Evolutionary conservation across 1,140 invertebrate genomes (phyloP).

Genomic region (Ceratitis capitata): DNA sequence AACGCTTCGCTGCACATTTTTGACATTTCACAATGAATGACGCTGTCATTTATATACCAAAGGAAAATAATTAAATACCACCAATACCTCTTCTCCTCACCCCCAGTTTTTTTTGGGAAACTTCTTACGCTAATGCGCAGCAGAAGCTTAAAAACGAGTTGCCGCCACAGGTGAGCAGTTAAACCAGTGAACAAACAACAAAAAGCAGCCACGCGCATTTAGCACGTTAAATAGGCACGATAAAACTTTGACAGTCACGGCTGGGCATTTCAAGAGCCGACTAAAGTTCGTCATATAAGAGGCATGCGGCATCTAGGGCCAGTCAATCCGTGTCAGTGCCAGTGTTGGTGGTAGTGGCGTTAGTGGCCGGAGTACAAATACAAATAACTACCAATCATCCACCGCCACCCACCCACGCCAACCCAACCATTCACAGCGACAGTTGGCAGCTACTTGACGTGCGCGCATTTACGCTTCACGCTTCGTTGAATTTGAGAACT

Average conservation of each 20-base stretch:
- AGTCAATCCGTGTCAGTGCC: neutral
- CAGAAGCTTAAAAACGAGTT: neutral
- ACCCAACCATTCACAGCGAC: neutral
- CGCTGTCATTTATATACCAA: too few relatives aligned
- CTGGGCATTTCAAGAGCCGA: neutral
- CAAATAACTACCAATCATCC: neutral
- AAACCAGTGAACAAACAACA: too few relatives aligned
- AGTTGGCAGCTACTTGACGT: conserved; percentile 18
- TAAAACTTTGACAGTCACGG: conserved; percentile 11
- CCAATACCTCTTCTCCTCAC: too few relatives aligned
- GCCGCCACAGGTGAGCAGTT: neutral
- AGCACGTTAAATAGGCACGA: neutral
- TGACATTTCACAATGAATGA: neutral
- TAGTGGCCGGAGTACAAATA: neutral
- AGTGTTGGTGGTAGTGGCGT: too few relatives aligned
- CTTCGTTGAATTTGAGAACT: neutral
- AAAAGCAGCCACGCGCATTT: neutral
- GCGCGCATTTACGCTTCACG: conserved; percentile 10
- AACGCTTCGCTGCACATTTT: neutral
- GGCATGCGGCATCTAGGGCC: too few relatives aligned
- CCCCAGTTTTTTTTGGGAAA: neutral
- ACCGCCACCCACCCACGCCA: neutral
- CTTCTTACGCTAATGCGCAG: neutral
- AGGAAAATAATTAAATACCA: conserved; percentile 16
- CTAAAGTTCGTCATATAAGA: neutral